Base-by-base conservation (phyloP, 2,113 vertebrate species). In the Neomonachus schauinslandi region DNA sequence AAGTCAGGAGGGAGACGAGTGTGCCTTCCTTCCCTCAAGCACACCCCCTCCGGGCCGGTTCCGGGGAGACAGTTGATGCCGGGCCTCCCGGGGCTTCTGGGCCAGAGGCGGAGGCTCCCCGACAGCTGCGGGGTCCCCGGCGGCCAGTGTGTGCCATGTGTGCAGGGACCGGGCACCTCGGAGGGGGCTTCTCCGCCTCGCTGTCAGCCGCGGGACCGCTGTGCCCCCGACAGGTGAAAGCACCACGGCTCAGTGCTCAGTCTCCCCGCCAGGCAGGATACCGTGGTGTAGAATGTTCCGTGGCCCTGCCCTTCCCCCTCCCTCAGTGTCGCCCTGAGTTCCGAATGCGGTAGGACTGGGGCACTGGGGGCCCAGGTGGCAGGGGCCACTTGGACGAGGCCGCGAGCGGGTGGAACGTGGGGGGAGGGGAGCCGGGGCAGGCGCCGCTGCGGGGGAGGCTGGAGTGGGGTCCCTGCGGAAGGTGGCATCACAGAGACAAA, bases 61-160 rank as follows among this genome's bases (percentile, higher is more conserved):
- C 36, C 4, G 1, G 18, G 26, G 36, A 31, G 26, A 26, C 57
- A 51, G 21, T 24, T 1, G 55, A 2, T 10, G 19, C 74, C 61
- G 15, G 49, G 18, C 57, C 16, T 2, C 19, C 0, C 6, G 2
- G 53, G 33, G 5, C 33, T n/a, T 18, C 33, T 5, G 2, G 15
- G 4, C 33, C 86, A 42, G 49, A 84, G 71, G 24, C 0, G 0
- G 24, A 39, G 49, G 26, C n/a, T 46, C 31, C 12, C 71, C 36
- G 10, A 14, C 31, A 5, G n/a, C 63, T 22, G 31, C 1, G 18
- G 11, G n/a, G 28, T n/a, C 87, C 86, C 80, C 4, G 9, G 2
- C 0, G 0, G 14, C 4, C 9, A 15, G 26, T 9, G 46, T 46
- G 18, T n/a, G 1, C 57, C 18, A 0, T 15, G 21, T 3, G 1